phyloP scores from a whole-genome alignment of 53 echinoderm and acorn worm genomes.

The Henricia sp. region DNA sequence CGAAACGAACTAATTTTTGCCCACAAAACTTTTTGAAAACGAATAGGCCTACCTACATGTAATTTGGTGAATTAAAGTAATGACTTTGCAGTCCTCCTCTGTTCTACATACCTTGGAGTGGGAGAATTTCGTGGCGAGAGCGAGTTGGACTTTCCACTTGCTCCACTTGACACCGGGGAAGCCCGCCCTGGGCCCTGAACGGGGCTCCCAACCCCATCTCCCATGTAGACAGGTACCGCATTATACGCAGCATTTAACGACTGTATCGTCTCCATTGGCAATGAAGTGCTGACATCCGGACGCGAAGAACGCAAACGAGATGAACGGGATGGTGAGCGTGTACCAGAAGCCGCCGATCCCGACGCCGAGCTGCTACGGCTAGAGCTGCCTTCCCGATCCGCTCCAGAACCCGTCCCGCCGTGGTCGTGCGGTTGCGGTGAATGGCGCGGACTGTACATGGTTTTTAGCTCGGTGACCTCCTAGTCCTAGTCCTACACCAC shows the following conservation, averaged over 20 bases:
- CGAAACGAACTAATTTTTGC: no score
- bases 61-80: no score
- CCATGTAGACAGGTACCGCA: constrained; percentile 92
- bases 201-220: constrained; percentile 86
- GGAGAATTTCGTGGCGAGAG: constrained; percentile 75
- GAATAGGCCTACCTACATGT: no score
- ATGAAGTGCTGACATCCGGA: constrained; percentile 68
- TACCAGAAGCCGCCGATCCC: constrained; percentile 80
- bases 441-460: constrained; percentile 71
- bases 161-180: constrained; percentile 77
- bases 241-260: constrained; percentile 98
- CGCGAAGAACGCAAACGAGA: constrained; percentile 31
- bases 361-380: constrained; percentile 84
- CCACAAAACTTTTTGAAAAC: no score
- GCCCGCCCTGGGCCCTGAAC: constrained; percentile 78
- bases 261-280: constrained; percentile 98
- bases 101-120: constrained; percentile 55
- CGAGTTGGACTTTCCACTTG: constrained; percentile 82
- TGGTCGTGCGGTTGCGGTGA: constrained; percentile 71
- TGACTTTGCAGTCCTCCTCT: no score
- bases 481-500: background rate
- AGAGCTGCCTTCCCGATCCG: constrained; percentile 71
- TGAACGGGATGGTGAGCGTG: constrained; percentile 54
- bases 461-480: background rate
- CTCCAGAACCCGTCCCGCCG: constrained; percentile 37